Percentiles rank a stretch among this genome's conserved stretches.
phyloP scores from a whole-genome alignment of 2,113 vertebrate species.

The Chiloscyllium plagiosum region DNA sequence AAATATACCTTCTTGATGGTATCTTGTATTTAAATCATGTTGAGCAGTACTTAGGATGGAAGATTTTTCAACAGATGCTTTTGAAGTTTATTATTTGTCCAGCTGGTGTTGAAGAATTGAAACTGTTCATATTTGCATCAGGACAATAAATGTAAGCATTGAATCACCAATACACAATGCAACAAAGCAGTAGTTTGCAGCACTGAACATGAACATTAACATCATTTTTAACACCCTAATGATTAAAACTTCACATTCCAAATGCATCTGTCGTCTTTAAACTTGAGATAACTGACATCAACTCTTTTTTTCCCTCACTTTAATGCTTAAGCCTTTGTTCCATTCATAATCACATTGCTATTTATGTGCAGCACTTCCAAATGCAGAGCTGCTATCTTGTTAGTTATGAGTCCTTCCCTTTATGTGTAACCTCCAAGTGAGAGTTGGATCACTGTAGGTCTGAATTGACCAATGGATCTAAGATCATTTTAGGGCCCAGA shows the following conservation, averaged over 20 bases:
- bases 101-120: background rate
- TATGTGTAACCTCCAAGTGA: no score
- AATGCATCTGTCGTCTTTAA: background rate
- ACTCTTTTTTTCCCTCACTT: background rate
- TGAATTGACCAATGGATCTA: background rate
- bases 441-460: background rate
- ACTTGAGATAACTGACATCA: background rate
- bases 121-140: background rate
- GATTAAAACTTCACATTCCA: background rate
- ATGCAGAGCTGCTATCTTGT: background rate
- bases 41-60: background rate
- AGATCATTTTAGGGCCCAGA: no score
- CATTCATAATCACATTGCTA: background rate
- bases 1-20: background rate
- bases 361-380: background rate
- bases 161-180: background rate
- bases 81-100: background rate
- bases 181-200: background rate
- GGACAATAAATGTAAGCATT: background rate
- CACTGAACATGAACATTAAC: background rate
- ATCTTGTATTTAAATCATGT: background rate
- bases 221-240: background rate
- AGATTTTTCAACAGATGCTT: background rate
- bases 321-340: background rate
- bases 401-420: background rate